Conservation (phyloP, 1,140 invertebrate genomes). For the Macrosteles quadrilineatus region DNA sequence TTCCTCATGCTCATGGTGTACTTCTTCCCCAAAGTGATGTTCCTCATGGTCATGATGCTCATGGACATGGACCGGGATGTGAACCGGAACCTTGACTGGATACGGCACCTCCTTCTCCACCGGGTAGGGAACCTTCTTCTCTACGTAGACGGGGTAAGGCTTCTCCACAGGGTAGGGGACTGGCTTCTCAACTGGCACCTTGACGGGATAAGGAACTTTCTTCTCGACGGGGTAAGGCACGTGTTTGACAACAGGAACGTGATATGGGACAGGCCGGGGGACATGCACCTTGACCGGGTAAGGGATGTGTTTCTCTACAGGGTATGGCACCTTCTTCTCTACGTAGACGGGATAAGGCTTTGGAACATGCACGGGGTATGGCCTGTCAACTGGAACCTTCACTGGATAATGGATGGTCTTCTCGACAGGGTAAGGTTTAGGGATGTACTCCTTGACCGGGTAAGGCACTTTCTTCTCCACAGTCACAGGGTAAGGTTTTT, state of each 20-base stretch:
- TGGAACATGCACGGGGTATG: conserved; percentile 53
- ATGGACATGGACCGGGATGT: conserved; percentile 15
- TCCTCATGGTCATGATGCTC: neutral
- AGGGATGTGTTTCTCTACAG: conserved; percentile 10
- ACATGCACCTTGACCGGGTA: conserved; percentile 64
- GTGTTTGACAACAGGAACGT: conserved; percentile 22
- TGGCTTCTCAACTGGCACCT: conserved; percentile 38
- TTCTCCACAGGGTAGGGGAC: conserved; percentile 21
- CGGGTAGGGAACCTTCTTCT: conserved; percentile 23
- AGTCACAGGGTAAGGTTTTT: conserved; percentile 46
- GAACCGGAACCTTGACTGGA: conserved; percentile 14
- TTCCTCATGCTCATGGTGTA: neutral
- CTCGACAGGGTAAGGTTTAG: conserved; percentile 54
- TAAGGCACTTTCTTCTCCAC: conserved; percentile 54
- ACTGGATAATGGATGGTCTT: conserved; percentile 78
- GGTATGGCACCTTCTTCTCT: conserved; percentile 48
- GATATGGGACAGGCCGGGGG: conserved; percentile 31
- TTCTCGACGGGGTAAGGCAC: conserved; percentile 37
- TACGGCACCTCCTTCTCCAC: conserved; percentile 27
- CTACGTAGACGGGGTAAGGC: conserved; percentile 15
- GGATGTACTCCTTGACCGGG: conserved; percentile 66
- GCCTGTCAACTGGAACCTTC: conserved; percentile 56
- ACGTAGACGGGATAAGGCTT: conserved; percentile 44
- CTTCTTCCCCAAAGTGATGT: conserved; percentile 6
- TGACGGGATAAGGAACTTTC: conserved; percentile 62